Conservation (phyloP, 92 coral and sea anemone species). For the Actinernus sp. region DNA sequence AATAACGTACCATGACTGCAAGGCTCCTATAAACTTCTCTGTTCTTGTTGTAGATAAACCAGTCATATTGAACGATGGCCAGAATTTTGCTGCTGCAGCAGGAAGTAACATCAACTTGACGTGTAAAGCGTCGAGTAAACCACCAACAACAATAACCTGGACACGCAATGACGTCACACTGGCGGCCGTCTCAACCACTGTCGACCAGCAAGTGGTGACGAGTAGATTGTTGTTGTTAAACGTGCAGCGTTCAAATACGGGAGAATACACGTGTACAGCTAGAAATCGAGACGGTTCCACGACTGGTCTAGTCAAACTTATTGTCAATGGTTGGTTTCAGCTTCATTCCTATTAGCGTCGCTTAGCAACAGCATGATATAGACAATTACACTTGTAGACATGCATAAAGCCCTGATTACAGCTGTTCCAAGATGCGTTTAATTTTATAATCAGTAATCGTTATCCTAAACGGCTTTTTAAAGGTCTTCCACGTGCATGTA, state of each 20-base stretch:
- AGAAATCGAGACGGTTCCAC: neutral
- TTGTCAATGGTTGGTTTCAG: slow-evolving; percentile 3
- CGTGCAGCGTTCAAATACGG: slow-evolving; percentile 1
- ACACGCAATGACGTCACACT: neutral
- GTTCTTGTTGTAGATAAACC: neutral
- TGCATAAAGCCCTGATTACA: too few species aligned
- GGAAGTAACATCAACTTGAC: slow-evolving; percentile 2
- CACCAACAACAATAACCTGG: slow-evolving; percentile 17
- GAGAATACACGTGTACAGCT: slow-evolving; percentile 9
- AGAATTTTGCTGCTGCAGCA: neutral
- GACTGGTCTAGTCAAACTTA: neutral
- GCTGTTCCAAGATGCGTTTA: too few species aligned
- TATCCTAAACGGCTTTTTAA: too few species aligned
- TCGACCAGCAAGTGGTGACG: too few species aligned
- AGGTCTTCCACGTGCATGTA: too few species aligned
- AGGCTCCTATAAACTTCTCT: too few species aligned
- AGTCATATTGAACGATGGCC: slow-evolving; percentile 26
- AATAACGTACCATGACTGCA: too few species aligned
- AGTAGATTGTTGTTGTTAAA: neutral
- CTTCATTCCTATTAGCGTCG: too few species aligned
- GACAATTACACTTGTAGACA: too few species aligned
- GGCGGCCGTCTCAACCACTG: neutral
- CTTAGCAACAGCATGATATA: too few species aligned
- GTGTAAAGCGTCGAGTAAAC: slow-evolving; percentile 22
- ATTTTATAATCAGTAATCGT: too few species aligned